Percentiles rank a stretch among this genome's conserved stretches.
These are phyloP conservation scores for Cataglyphis altisquamis DNA, from an alignment of 2,888 invertebrate genomes.

Conservation along the genomic window DNA sequence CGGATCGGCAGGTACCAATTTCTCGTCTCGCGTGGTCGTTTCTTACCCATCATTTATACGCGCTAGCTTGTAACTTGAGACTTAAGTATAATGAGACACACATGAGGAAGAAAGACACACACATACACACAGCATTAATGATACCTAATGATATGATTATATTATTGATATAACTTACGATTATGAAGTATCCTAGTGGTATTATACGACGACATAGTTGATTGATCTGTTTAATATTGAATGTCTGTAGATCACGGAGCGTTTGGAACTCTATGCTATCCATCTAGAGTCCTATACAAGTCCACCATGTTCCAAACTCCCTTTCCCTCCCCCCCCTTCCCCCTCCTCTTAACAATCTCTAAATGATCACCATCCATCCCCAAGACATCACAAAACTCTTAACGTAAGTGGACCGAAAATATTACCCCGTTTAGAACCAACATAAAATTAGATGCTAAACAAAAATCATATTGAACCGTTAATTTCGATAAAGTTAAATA, in stretches of 20 bases:
- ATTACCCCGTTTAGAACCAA: conserved; percentile 62
- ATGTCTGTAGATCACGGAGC: conserved; percentile 86
- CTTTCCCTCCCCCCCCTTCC: conserved; percentile 49
- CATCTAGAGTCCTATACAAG: conserved; percentile 77
- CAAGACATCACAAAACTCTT: conserved; percentile 57
- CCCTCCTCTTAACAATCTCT: conserved; percentile 46
- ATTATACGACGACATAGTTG: conserved; percentile 86
- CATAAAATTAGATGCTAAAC: conserved; percentile 50
- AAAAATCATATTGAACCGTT: conserved; percentile 36
- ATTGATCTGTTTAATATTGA: conserved; percentile 86
- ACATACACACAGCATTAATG: conserved; percentile 82
- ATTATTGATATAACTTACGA: conserved; percentile 86
- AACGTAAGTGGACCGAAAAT: conserved; percentile 51
- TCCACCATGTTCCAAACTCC: conserved; percentile 57
- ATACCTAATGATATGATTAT: conserved; percentile 84
- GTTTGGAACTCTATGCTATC: conserved; percentile 86
- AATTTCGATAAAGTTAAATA: conserved; percentile 39
- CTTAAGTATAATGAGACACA: conserved; percentile 80
- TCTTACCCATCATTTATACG: conserved; percentile 86
- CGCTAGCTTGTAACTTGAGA: conserved; percentile 84
- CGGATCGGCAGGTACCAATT: conserved; percentile 51
- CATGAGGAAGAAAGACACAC: conserved; percentile 70
- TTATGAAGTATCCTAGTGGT: conserved; percentile 85
- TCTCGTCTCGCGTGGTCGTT: conserved; percentile 83
- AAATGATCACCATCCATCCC: conserved; percentile 57